Percentiles rank a stretch among this genome's conserved stretches.
Conservation (phyloP, 2,113 vertebrate genomes). For the Gobiocypris rarus region DNA sequence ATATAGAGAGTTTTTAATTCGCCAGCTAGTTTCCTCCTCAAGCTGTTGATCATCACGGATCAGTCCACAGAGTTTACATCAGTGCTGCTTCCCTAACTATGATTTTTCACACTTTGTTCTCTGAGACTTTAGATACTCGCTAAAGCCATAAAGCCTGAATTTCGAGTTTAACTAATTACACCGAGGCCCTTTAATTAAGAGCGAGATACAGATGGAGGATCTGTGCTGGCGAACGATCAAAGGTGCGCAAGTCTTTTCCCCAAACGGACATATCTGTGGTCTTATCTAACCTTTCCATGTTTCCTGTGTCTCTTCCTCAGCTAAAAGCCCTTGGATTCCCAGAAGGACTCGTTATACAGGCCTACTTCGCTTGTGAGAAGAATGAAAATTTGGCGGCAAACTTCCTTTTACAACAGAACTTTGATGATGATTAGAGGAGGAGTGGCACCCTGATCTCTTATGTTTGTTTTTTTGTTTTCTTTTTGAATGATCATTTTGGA, state of each 20-base stretch:
- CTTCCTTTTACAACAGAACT: slow-evolving; percentile 98
- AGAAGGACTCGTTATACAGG: slow-evolving; percentile 98
- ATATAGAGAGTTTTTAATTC: no score
- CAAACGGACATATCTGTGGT: not conserved
- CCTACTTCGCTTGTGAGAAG: slow-evolving; percentile 98
- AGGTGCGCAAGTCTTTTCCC: not conserved
- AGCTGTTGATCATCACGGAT: not conserved
- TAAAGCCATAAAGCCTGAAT: not conserved
- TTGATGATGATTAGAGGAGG: slow-evolving; percentile 89
- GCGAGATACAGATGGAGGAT: not conserved
- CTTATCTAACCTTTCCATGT: slow-evolving; percentile 7
- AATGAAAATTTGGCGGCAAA: slow-evolving; percentile 98
- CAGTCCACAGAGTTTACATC: not conserved
- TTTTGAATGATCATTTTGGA: slow-evolving; percentile 70
- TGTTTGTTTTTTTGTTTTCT: slow-evolving; percentile 61
- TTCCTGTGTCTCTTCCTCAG: slow-evolving; percentile 70
- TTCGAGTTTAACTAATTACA: not conserved
- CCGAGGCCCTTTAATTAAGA: not conserved
- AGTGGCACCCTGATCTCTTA: slow-evolving; percentile 70
- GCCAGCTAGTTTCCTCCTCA: not conserved
- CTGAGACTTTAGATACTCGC: not conserved
- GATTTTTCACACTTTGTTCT: not conserved
- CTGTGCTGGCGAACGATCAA: slow-evolving; percentile 22
- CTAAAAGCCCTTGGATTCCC: slow-evolving; percentile 97
- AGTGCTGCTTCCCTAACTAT: not conserved